These are phyloP conservation scores for Palloptera scutellata DNA, from an alignment of 2,888 invertebrate genomes.

Conservation along the genomic window DNA sequence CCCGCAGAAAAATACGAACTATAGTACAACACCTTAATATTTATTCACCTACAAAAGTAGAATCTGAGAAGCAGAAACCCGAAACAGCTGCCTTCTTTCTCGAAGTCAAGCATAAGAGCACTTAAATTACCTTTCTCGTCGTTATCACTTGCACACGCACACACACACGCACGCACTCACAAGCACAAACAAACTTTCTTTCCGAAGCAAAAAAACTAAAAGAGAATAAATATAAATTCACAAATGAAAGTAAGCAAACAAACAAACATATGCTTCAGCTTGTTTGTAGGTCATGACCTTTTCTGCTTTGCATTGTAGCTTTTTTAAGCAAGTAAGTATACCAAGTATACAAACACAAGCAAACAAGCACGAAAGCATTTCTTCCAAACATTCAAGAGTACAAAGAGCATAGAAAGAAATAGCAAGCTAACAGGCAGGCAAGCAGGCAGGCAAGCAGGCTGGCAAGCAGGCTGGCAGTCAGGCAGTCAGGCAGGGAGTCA, in stretches of 20 bases:
- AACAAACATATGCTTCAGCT: background rate
- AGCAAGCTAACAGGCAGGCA: too few species aligned
- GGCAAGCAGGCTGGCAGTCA: too few species aligned
- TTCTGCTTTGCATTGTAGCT: constrained; percentile 18
- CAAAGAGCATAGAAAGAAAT: too few species aligned
- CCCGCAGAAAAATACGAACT: constrained; percentile 13
- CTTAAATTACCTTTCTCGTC: too few species aligned
- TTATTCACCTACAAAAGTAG: too few species aligned
- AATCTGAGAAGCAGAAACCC: too few species aligned
- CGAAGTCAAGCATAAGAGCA: too few species aligned
- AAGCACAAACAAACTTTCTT: constrained; percentile 10
- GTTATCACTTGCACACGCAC: background rate
- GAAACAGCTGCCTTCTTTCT: too few species aligned
- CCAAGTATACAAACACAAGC: background rate
- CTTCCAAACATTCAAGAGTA: background rate
- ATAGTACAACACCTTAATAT: background rate
- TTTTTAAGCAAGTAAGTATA: too few species aligned
- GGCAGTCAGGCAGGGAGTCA: too few species aligned
- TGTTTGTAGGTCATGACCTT: constrained; percentile 64
- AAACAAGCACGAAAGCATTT: background rate
- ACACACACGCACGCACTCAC: background rate
- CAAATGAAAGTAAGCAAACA: constrained; percentile 12
- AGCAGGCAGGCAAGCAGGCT: too few species aligned
- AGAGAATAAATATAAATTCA: background rate
- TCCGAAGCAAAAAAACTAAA: constrained; percentile 2